Evolutionary conservation across 2,113 vertebrate species (phyloP).

Genomic region (Ophthalmolycus amberensis): DNA sequence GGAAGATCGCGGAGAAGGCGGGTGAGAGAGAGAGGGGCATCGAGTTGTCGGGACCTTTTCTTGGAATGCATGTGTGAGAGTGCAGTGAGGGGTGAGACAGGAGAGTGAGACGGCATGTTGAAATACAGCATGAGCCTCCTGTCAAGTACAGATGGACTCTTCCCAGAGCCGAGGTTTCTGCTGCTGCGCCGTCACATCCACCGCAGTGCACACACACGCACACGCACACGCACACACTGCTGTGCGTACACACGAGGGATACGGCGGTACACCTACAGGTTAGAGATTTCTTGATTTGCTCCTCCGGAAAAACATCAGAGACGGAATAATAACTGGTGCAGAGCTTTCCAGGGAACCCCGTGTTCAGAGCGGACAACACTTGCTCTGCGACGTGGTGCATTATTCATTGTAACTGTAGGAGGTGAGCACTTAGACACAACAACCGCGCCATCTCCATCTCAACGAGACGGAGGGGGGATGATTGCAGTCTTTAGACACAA

Average conservation of each 20-base stretch:
- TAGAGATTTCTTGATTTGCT: constrained; percentile 4
- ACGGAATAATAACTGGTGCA: constrained; percentile 3
- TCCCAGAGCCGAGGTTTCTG: constrained; percentile 49
- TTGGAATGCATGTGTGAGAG: constrained; percentile 43
- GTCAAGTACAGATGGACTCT: constrained; percentile 65
- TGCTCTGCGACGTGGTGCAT: constrained; percentile 38
- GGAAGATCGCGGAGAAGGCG: constrained; percentile 6
- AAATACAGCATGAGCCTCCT: constrained; percentile 56
- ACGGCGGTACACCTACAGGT: no score
- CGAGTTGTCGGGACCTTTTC: constrained; percentile 47
- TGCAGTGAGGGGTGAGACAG: background rate
- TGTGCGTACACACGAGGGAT: no score
- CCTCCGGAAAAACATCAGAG: background rate
- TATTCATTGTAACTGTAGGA: constrained; percentile 61
- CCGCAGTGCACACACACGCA: constrained; percentile 36
- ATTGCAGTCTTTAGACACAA: constrained; percentile 1
- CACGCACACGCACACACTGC: no score
- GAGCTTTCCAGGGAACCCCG: constrained; percentile 20
- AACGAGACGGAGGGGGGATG: background rate
- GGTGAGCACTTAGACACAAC: constrained; percentile 18
- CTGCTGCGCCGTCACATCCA: constrained; percentile 40
- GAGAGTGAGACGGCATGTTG: constrained; percentile 5
- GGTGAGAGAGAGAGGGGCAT: constrained; percentile 26
- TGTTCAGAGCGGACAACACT: background rate
- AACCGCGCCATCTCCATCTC: background rate